Evolutionary conservation across 2,113 vertebrate genomes (phyloP), one percentile per base, ranked within the genome.

Genomic region (Misgurnus anguillicaudatus): DNA sequence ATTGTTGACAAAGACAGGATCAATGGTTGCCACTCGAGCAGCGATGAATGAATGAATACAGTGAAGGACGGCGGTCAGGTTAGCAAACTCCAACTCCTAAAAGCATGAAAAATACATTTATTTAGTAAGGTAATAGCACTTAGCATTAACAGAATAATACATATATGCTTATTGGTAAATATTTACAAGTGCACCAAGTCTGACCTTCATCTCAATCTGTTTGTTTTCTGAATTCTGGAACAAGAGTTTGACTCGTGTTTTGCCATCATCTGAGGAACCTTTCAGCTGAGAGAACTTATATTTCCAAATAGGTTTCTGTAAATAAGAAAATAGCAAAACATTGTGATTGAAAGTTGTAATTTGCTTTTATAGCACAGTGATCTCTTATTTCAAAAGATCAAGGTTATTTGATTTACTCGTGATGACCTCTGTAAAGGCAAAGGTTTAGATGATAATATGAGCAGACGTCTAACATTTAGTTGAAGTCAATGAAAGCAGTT

Each of bases 231-330:
- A 83, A 79, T 96, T 95, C 90, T 95, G 95, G 92, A 97, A 97
- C 73, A 96, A 93, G 3, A 98, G 92, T 85, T 96, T 98, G 16
- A 97, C 94, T 82, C 92, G 93, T 72, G 94, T 94, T 89, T 97
- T 97, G 2, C 96, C 95, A 11, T 98, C 96, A 31, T 98, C 97
- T 45, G 97, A 98, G 61, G 97, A 98, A 42, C 97, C 97, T 91
- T 97, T 98, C 51, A 98, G 94, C 78, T 97, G 97, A 84, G 96
- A 98, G 86, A 98, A 98, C 82, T 95, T 98, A 87, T 96, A 98
- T 77, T 89, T 93, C 97, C 96, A 98, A 79, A 97, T 88, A 6
- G 94, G 80, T 0, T 89, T 92, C 97, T 98, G 84, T 67, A 4
- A 71, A 83, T 84, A 42, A 72, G 11, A 10, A 45, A 17, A 42